Conservation (phyloP, 1,140 invertebrate species). For the Philaenus spumarius region DNA sequence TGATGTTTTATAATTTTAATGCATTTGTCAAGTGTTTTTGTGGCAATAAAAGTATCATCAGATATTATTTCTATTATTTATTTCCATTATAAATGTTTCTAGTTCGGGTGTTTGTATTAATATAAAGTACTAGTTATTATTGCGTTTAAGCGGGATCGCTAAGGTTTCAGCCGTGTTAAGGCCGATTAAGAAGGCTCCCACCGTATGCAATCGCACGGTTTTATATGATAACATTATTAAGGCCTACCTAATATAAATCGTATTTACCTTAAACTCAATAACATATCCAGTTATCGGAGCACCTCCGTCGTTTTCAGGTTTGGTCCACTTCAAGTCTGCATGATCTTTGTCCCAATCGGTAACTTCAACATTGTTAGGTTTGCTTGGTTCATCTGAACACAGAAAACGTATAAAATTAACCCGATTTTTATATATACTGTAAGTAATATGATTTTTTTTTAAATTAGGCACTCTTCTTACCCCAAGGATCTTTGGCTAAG, state of each 20-base stretch:
- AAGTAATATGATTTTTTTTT: neutral
- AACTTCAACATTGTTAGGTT: constrained; percentile 84
- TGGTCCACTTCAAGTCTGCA: constrained; percentile 86
- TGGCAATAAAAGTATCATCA: too few relatives aligned
- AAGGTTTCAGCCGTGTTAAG: too few relatives aligned
- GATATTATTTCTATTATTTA: too few relatives aligned
- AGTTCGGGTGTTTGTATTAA: too few relatives aligned
- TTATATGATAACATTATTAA: neutral
- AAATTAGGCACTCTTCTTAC: constrained; percentile 44
- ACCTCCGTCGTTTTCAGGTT: constrained; percentile 86
- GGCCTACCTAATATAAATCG: neutral
- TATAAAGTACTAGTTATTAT: too few relatives aligned
- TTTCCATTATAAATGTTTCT: too few relatives aligned
- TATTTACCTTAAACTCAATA: constrained; percentile 71
- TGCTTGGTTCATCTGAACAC: constrained; percentile 79
- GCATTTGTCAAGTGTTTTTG: too few relatives aligned
- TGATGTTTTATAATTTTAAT: too few relatives aligned
- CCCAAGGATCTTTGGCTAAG: constrained; percentile 96
- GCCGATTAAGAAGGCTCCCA: too few relatives aligned
- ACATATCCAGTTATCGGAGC: constrained; percentile 91
- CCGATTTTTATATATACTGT: neutral
- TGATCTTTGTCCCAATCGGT: constrained; percentile 95
- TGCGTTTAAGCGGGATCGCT: too few relatives aligned
- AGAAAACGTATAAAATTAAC: constrained; percentile 18
- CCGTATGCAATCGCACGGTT: neutral